Conservation (phyloP, 92 coral and sea anemone species). For the Actinostola sp. region DNA sequence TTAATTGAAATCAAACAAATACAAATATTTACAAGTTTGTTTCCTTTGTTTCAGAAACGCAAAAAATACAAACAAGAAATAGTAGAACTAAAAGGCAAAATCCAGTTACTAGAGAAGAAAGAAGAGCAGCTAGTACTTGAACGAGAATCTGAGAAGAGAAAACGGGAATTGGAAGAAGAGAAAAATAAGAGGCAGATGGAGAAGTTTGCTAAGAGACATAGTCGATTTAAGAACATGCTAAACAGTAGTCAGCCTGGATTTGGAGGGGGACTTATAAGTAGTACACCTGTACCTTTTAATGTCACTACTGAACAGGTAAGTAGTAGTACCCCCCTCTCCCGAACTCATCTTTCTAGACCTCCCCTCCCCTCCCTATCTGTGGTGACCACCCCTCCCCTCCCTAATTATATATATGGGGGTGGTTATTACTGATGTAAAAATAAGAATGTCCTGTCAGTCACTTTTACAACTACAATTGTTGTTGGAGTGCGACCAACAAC, state of each 20-base stretch:
- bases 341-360: not conserved
- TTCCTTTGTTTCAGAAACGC: constrained; percentile 65
- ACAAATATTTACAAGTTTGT: not conserved
- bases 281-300: constrained; percentile 62
- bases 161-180: constrained; percentile 71
- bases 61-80: constrained; percentile 84
- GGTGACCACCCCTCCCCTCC: not conserved
- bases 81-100: constrained; percentile 69
- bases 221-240: constrained; percentile 60
- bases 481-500: no score
- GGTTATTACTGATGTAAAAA: no score
- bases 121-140: constrained; percentile 87
- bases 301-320: constrained; percentile 58
- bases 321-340: no score
- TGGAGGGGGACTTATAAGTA: constrained; percentile 42
- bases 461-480: no score
- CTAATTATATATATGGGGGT: no score
- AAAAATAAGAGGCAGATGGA: constrained; percentile 69
- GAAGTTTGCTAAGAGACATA: constrained; percentile 59
- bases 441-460: no score
- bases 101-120: constrained; percentile 79
- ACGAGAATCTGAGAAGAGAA: constrained; percentile 78
- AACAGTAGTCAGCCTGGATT: constrained; percentile 48
- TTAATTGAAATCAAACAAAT: not conserved
- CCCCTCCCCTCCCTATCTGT: not conserved